A percentile compares a stretch with the other conserved stretches of the same genome.
Conservation (phyloP, 2,797 vertebrate species). For the Chelonia mydas region DNA sequence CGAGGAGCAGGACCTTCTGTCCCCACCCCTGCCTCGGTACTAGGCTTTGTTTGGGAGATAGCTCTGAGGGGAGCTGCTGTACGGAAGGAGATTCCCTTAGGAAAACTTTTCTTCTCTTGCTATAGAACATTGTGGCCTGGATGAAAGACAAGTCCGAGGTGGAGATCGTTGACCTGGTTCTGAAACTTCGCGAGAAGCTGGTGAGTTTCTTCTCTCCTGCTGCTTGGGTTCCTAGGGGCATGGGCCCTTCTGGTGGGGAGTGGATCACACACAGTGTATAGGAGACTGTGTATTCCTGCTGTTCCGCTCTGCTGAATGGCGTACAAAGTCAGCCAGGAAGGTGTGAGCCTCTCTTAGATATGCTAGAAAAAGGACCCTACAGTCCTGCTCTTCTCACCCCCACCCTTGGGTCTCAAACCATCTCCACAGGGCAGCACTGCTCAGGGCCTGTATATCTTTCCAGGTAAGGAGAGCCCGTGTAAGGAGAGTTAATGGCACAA, state of each 20-base stretch:
- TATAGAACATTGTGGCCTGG: slow-evolving; percentile 90
- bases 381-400: not conserved
- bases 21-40: not conserved
- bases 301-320: not conserved
- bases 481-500: not conserved
- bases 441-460: not conserved
- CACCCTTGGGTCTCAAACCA: not conserved
- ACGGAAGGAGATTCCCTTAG: not conserved
- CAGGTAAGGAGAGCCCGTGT: fast-evolving
- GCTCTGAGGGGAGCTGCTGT: not conserved
- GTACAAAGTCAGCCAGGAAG: not conserved
- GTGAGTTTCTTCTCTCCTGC: slow-evolving; percentile 74
- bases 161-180: slow-evolving; percentile 92
- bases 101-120: not conserved
- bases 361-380: not conserved
- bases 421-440: not conserved
- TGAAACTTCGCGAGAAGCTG: slow-evolving; percentile 94
- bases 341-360: not conserved
- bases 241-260: not conserved
- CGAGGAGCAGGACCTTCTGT: not conserved
- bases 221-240: not conserved
- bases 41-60: not conserved
- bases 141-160: slow-evolving; percentile 95
- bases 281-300: not conserved
- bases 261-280: fast-evolving